Conservation (phyloP, 2,113 vertebrate genomes). For the Apus apus region DNA sequence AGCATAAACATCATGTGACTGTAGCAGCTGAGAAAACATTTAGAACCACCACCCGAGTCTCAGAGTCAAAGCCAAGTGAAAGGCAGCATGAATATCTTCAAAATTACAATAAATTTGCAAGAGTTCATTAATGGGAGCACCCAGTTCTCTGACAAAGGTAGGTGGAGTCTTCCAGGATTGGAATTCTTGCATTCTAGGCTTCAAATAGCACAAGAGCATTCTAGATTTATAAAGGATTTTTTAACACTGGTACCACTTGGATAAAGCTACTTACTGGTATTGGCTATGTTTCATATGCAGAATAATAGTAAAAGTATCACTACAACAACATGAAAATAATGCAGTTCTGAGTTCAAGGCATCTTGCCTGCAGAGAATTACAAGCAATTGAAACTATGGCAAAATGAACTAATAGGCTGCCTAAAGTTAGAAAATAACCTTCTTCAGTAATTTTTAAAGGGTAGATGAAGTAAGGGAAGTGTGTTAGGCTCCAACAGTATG, state of each 20-base stretch:
- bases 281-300: neutral
- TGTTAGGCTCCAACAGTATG: neutral
- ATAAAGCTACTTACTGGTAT: neutral
- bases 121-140: neutral
- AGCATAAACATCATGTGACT: neutral
- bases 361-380: neutral
- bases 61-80: neutral
- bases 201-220: neutral
- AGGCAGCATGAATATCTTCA: neutral
- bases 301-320: neutral
- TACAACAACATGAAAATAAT: neutral
- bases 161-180: neutral
- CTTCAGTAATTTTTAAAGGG: neutral
- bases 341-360: neutral
- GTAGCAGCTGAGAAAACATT: neutral
- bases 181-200: neutral
- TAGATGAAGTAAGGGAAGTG: neutral
- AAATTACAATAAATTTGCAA: neutral
- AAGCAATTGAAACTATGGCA: neutral
- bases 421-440: neutral
- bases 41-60: neutral
- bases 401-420: neutral
- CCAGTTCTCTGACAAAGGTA: neutral
- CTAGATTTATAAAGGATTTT: neutral
- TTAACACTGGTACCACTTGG: neutral